Evolutionary conservation across 2,888 invertebrate species (phyloP).

Genomic region (Perizoma affinitatum): DNA sequence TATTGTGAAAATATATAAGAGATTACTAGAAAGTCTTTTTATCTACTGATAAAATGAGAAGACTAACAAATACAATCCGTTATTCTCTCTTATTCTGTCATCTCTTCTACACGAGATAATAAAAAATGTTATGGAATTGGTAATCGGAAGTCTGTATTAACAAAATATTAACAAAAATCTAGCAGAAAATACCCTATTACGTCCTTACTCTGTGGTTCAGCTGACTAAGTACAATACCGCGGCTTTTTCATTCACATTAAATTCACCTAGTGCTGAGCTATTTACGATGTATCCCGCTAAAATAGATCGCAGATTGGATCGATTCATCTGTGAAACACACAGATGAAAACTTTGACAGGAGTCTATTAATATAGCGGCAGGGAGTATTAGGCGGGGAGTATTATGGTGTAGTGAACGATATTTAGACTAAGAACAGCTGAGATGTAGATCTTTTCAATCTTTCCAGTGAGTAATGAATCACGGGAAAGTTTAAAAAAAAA

Average conservation of each 20-base stretch:
- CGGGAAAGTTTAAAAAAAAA: too few relatives aligned
- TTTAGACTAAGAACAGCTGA: not conserved
- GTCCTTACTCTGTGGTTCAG: slow-evolving; percentile 35
- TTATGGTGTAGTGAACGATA: not conserved
- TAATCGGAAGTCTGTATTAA: too few relatives aligned
- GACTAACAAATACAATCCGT: too few relatives aligned
- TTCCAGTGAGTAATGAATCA: too few relatives aligned
- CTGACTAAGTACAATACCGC: slow-evolving; percentile 66
- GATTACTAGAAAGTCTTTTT: too few relatives aligned
- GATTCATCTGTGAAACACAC: slow-evolving; percentile 12
- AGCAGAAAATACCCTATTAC: not conserved
- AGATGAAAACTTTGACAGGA: slow-evolving; percentile 39
- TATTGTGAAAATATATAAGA: too few relatives aligned
- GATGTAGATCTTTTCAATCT: too few relatives aligned
- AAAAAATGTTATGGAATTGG: too few relatives aligned
- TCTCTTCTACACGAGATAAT: too few relatives aligned
- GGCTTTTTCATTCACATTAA: slow-evolving; percentile 66
- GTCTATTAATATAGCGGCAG: slow-evolving; percentile 8
- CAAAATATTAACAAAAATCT: too few relatives aligned
- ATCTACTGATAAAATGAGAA: too few relatives aligned
- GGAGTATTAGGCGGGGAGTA: slow-evolving; percentile 9
- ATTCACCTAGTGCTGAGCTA: slow-evolving; percentile 57
- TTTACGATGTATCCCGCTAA: slow-evolving; percentile 45
- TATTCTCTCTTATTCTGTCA: too few relatives aligned
- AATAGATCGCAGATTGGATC: slow-evolving; percentile 19